phyloP scores from a whole-genome alignment of 35 echinoderm and acorn worm genomes.

The Nesometra sesokonis region DNA sequence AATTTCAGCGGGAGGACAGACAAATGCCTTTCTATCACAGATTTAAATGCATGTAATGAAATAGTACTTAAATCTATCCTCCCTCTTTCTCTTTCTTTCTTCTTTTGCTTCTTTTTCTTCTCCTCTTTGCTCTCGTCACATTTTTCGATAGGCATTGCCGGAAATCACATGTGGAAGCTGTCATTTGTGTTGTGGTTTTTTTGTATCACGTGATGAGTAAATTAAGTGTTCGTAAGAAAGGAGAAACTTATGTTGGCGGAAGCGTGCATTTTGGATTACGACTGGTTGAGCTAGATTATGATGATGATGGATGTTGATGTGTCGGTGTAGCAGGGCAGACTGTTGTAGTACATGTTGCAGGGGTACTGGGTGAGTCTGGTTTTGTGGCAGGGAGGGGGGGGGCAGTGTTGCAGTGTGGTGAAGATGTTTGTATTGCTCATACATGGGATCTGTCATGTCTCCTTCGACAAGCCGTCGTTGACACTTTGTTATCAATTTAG shows the following conservation, averaged over 20 bases:
- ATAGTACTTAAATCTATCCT: too few species aligned
- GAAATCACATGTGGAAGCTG: too few species aligned
- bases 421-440: neutral
- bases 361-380: neutral
- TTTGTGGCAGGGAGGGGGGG: neutral
- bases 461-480: neutral
- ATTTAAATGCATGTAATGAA: too few species aligned
- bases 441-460: neutral
- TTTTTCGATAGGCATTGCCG: neutral
- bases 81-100: too few species aligned
- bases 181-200: neutral
- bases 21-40: too few species aligned
- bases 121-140: neutral
- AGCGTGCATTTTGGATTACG: neutral
- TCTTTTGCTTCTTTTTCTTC: constrained; percentile 5
- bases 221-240: neutral
- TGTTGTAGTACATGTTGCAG: too few species aligned
- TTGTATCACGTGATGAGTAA: neutral
- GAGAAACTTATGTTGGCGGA: neutral
- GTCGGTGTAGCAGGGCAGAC: too few species aligned
- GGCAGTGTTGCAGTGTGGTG: neutral
- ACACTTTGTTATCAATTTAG: neutral
- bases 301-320: neutral
- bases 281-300: too few species aligned
- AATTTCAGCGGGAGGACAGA: too few species aligned